Evolutionary conservation across 1,140 invertebrate species (phyloP).

Genomic region (Eriocheir sinensis): DNA sequence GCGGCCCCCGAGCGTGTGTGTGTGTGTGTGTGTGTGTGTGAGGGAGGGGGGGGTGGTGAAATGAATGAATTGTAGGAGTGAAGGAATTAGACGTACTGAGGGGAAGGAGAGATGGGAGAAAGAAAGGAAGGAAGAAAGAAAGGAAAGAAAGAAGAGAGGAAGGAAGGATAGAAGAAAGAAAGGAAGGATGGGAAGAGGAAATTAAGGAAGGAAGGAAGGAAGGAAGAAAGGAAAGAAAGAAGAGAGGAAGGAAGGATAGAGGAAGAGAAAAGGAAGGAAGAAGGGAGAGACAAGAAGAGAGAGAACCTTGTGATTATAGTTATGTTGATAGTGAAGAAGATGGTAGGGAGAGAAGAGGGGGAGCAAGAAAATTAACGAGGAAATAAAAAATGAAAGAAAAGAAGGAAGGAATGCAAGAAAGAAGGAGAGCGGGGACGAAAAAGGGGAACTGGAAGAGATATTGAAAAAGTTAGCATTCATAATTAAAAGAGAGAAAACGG

Average conservation of each 20-base stretch:
- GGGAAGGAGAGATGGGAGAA: not conserved
- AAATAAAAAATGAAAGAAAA: not conserved
- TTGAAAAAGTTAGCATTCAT: not conserved
- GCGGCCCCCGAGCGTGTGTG: too few relatives aligned
- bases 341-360: too few relatives aligned
- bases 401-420: not conserved
- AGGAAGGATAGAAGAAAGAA: not conserved
- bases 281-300: not conserved
- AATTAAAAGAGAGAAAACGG: not conserved
- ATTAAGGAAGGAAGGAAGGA: not conserved
- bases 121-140: not conserved
- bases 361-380: too few relatives aligned
- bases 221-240: not conserved
- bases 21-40: not conserved
- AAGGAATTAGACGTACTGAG: not conserved
- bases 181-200: not conserved
- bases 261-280: not conserved
- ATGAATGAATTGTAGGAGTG: not conserved
- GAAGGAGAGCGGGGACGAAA: too few relatives aligned
- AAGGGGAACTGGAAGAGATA: not conserved
- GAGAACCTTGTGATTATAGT: too few relatives aligned
- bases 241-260: not conserved
- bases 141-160: not conserved
- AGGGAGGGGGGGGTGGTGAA: not conserved
- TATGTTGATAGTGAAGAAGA: too few relatives aligned